A percentile compares a stretch with the other conserved stretches of the same genome.
Evolutionary conservation across 2,797 vertebrate genomes (phyloP).

Genomic region (Chelidonichthys spinosus): DNA sequence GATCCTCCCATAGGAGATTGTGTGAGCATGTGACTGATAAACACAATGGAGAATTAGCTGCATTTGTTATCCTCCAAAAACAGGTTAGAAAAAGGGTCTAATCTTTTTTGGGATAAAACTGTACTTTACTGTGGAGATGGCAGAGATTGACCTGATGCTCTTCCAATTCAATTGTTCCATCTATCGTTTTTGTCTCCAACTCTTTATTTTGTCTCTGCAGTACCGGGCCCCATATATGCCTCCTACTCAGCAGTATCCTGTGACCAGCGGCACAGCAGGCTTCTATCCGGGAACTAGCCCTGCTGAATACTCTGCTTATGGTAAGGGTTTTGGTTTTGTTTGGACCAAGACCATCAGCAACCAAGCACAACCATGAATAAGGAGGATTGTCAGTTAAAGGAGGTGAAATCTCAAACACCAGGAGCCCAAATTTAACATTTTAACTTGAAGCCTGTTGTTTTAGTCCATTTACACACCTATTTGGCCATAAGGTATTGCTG

Average conservation of each 20-base stretch:
- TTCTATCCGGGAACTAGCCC: conserved; percentile 94
- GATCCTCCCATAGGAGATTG: neutral
- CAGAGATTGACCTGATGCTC: neutral
- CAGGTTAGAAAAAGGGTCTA: neutral
- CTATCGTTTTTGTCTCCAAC: conserved; percentile 7
- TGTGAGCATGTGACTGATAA: neutral
- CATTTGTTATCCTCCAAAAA: conserved; percentile 7
- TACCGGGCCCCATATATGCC: conserved; percentile 91
- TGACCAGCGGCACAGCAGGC: conserved; percentile 89
- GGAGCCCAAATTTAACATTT: neutral
- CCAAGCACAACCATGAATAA: conserved; percentile 62
- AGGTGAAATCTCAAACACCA: neutral
- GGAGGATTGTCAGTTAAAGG: neutral
- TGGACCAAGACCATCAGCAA: conserved; percentile 23
- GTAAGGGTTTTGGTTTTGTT: conserved; percentile 79
- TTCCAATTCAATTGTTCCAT: conserved; percentile 2
- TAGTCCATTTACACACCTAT: neutral
- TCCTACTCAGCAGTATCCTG: conserved; percentile 93
- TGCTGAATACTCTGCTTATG: conserved; percentile 92
- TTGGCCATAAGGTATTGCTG: neutral
- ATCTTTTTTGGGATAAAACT: neutral
- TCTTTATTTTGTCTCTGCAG: conserved; percentile 61
- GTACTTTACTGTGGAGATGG: neutral
- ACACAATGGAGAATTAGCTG: neutral
- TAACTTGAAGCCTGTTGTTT: neutral